phyloP scores from a whole-genome alignment of 2,888 invertebrate species.

The Tiliacea citrago region DNA sequence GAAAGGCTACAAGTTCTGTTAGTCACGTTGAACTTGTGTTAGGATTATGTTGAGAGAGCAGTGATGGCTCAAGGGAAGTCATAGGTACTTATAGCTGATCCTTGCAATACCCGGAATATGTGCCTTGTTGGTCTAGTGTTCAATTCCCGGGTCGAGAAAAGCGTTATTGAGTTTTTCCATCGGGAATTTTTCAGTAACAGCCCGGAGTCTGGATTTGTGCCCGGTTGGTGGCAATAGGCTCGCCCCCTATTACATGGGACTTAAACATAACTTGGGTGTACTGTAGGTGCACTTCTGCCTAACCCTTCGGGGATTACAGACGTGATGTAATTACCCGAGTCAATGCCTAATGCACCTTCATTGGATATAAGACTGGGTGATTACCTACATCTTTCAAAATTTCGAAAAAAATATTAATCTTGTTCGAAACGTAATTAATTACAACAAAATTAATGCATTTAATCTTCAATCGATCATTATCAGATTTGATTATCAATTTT shows the following conservation, averaged over 20 bases:
- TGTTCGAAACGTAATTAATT: conserved; percentile 1
- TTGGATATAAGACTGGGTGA: not conserved
- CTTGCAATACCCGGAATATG: too few species aligned
- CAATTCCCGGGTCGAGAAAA: not conserved
- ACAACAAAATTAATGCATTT: conserved; percentile 3
- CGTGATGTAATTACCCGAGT: not conserved
- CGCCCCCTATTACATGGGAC: not conserved
- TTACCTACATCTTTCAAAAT: not conserved
- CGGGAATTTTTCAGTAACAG: not conserved
- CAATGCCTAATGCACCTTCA: not conserved
- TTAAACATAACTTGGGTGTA: not conserved
- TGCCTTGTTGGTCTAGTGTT: not conserved
- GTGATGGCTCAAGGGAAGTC: too few species aligned
- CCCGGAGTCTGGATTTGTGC: not conserved
- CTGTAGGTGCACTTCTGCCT: not conserved
- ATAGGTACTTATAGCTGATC: too few species aligned
- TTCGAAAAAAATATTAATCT: not conserved
- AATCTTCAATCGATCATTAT: conserved; percentile 17
- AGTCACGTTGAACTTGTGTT: conserved; percentile 4
- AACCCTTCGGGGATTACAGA: too few species aligned
- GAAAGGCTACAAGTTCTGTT: not conserved
- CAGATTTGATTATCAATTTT: conserved; percentile 9
- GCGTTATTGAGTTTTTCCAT: not conserved
- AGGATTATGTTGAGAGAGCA: too few species aligned
- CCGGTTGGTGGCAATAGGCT: not conserved